phyloP scores from a whole-genome alignment of 2,888 invertebrate species.

The Scrobipalpa costella region DNA sequence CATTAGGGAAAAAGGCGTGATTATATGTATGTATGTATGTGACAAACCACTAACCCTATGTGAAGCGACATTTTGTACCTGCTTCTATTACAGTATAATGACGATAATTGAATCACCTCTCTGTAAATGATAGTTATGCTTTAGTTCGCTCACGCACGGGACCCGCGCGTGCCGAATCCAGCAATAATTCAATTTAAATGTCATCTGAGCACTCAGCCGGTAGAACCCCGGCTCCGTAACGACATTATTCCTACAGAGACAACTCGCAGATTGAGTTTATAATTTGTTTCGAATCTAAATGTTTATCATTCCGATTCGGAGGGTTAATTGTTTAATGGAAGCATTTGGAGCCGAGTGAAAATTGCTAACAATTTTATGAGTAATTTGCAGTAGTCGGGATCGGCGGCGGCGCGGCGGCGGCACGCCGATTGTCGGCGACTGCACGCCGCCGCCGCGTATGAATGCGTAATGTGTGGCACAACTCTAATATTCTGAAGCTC shows the following conservation, averaged over 20 bases:
- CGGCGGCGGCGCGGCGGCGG: background rate
- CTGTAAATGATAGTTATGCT: conserved; percentile 14
- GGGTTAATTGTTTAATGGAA: conserved; percentile 39
- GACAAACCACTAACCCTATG: too few species aligned
- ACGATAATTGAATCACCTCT: conserved; percentile 6
- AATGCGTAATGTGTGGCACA: conserved; percentile 17
- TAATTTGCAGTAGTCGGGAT: conserved; percentile 14
- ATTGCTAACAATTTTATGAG: conserved; percentile 18
- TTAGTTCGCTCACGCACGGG: background rate
- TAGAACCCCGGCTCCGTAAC: background rate
- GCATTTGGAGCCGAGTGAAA: conserved; percentile 30
- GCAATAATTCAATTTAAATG: conserved; percentile 24
- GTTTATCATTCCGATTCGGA: conserved; percentile 35
- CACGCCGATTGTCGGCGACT: background rate
- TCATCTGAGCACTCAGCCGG: conserved; percentile 6
- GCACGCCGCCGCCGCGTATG: conserved; percentile 7
- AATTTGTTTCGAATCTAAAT: conserved; percentile 36
- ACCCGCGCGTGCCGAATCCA: conserved; percentile 8
- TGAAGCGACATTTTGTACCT: background rate
- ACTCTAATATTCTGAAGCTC: conserved; percentile 19
- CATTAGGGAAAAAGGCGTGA: too few species aligned
- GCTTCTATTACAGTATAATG: background rate
- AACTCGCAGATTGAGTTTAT: conserved; percentile 38
- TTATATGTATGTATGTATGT: background rate
- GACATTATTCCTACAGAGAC: conserved; percentile 27